A percentile compares a stretch with the other conserved stretches of the same genome.
Conservation (phyloP, 2,888 invertebrate genomes). For the Xylota segnis region DNA sequence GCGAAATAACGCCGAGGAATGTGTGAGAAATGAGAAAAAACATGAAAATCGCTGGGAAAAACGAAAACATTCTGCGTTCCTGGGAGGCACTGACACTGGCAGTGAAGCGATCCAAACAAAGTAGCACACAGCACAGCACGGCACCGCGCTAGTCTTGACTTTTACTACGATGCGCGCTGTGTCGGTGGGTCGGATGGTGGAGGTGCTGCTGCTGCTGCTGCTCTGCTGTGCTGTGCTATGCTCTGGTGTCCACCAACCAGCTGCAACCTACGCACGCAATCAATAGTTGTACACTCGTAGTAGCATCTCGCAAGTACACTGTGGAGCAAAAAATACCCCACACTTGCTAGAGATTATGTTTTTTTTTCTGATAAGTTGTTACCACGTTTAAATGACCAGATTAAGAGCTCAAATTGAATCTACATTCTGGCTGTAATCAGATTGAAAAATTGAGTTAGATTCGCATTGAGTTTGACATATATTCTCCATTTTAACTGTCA, state of each 20-base stretch:
- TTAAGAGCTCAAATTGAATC: too few species aligned
- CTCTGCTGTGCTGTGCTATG: background rate
- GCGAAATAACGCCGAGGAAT: constrained; percentile 57
- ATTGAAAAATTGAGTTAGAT: too few species aligned
- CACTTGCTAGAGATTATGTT: constrained; percentile 1
- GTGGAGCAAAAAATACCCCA: constrained; percentile 1
- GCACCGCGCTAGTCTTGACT: constrained; percentile 31
- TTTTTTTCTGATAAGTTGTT: background rate
- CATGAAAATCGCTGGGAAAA: constrained; percentile 21
- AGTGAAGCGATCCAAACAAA: constrained; percentile 35
- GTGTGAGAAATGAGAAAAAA: constrained; percentile 36
- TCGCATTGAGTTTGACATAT: too few species aligned
- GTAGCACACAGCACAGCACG: background rate
- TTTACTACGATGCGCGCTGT: constrained; percentile 24
- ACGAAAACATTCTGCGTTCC: constrained; percentile 29
- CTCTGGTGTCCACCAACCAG: constrained; percentile 49
- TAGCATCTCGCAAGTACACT: constrained; percentile 38
- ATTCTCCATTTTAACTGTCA: too few species aligned
- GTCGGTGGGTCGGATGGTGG: constrained; percentile 9
- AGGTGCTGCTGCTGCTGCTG: constrained; percentile 43
- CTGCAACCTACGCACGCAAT: constrained; percentile 69
- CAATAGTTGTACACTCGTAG: constrained; percentile 44
- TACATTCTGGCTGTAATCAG: too few species aligned
- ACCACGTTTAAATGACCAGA: too few species aligned
- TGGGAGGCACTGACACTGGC: constrained; percentile 63